Conservation (phyloP, 2,797 vertebrate genomes). For the Poeciliopsis presidionis region DNA sequence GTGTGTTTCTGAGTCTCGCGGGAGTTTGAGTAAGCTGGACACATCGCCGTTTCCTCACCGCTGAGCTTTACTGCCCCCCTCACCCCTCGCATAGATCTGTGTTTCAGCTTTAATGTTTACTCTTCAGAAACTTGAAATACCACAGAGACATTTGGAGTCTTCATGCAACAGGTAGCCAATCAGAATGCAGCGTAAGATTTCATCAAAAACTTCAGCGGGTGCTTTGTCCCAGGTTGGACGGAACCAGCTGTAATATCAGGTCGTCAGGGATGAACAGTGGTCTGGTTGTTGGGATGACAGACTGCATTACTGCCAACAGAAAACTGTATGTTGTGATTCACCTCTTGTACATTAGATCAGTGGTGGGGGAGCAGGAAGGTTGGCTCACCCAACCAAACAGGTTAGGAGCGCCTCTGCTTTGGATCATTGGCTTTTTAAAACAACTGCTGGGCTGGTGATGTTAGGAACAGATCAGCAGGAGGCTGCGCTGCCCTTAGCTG, state of each 20-base stretch:
- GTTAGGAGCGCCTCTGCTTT: no score
- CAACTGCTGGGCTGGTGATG: not conserved
- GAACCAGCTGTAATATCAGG: not conserved
- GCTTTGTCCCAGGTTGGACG: not conserved
- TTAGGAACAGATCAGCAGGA: not conserved
- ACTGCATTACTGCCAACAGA: not conserved
- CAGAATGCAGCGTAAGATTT: not conserved
- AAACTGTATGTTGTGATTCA: not conserved
- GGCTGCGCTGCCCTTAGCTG: no score
- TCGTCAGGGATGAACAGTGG: not conserved
- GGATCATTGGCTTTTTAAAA: not conserved
- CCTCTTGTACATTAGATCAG: not conserved
- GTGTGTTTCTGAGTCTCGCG: conserved; percentile 37
- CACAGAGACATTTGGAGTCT: not conserved
- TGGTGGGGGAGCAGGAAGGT: no score
- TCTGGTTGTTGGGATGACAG: not conserved
- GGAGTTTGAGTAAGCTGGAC: conserved; percentile 30
- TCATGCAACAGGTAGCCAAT: not conserved
- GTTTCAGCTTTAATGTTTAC: not conserved
- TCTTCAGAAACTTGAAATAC: not conserved
- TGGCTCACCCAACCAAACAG: no score
- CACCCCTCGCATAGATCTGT: not conserved
- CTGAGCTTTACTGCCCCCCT: conserved; percentile 2
- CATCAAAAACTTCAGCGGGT: not conserved
- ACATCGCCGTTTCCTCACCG: conserved; percentile 28